Evolutionary conservation across 1,140 invertebrate genomes (phyloP), one percentile per base, ranked within the genome.

Genomic region (Zophobas atratus): DNA sequence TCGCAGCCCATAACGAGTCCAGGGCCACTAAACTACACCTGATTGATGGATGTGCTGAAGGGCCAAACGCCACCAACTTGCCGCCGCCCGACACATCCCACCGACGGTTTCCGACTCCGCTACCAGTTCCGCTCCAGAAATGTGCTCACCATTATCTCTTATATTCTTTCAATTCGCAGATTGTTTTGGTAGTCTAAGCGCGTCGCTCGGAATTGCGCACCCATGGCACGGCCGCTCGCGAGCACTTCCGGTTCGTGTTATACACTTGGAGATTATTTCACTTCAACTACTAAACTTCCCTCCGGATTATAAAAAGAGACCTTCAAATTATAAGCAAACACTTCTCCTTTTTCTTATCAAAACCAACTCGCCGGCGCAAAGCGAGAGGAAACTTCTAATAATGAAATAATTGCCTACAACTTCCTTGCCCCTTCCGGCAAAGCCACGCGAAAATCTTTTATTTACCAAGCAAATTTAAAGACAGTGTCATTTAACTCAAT

Each of bases 121-220:
- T 60, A 20, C 38, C 46, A 34, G 38, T 57, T 75, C 72, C 72
- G 60, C 39, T 75, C 39, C 36, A 43, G 55, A 53, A 75, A 75
- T 75, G 56, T 75, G 53, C 38, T 57, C 33, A 34, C 72, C 49
- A 73, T 55, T 73, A 56, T 73, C 49, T 43, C 55, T 73, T 75
- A 57, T 57, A 75, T 75, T 75, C 72, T 75, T 75, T 75, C 53
- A 56, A 75, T 75, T 75, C 72, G 72, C 51, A 72, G 72, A 75
- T 75, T 75, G 72, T 75, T 75, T 75, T 75, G 53, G 49, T 75
- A 75, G 72, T 75, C 72, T 75, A 75, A 56, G 72, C 72, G 72
- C 72, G 72, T 57, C 43, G 32, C 35, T 20, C 3, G 6, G 72
- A 75, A 75, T 75, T 75, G 53, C 41, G 55, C 72, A 75, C 72